phyloP scores from a whole-genome alignment of 1,140 invertebrate species.

The Heliconius melpomene region DNA sequence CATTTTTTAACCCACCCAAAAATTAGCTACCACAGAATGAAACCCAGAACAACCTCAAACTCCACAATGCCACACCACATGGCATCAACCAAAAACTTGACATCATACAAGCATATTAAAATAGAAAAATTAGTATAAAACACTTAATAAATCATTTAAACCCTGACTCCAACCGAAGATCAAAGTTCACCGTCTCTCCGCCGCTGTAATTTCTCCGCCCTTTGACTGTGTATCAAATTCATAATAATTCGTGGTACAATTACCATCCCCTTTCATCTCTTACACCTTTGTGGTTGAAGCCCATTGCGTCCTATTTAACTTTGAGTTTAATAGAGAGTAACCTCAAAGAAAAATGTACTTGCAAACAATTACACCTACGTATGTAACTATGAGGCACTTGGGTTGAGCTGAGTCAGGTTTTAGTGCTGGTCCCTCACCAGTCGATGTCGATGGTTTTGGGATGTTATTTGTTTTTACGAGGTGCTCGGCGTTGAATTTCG shows the following conservation, averaged over 20 bases:
- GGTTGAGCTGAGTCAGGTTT: slow-evolving; percentile 66
- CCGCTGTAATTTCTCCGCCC: slow-evolving; percentile 54
- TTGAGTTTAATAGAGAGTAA: slow-evolving; percentile 80
- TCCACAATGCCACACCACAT: not conserved
- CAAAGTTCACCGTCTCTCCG: slow-evolving; percentile 38
- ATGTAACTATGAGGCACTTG: slow-evolving; percentile 75
- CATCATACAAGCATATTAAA: slow-evolving; percentile 27
- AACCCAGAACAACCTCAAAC: not conserved
- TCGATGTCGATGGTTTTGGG: slow-evolving; percentile 34
- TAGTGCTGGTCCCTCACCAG: slow-evolving; percentile 35
- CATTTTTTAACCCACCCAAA: not conserved
- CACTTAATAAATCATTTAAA: slow-evolving; percentile 39
- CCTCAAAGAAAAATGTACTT: slow-evolving; percentile 81
- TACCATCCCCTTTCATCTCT: slow-evolving; percentile 68
- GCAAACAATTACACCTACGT: slow-evolving; percentile 78
- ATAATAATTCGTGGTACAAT: slow-evolving; percentile 80
- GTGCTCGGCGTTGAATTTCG: too few relatives aligned
- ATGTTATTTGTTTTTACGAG: not conserved
- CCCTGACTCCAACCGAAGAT: slow-evolving; percentile 30
- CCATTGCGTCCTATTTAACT: slow-evolving; percentile 77
- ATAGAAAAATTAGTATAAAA: slow-evolving; percentile 40
- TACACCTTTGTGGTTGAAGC: slow-evolving; percentile 72
- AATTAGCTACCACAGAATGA: not conserved
- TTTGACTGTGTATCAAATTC: slow-evolving; percentile 75
- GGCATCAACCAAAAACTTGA: not conserved